A percentile compares a stretch with the other conserved stretches of the same genome.
Evolutionary conservation across 2,888 invertebrate genomes (phyloP).

Genomic region (Caenorhabditis wallacei): DNA sequence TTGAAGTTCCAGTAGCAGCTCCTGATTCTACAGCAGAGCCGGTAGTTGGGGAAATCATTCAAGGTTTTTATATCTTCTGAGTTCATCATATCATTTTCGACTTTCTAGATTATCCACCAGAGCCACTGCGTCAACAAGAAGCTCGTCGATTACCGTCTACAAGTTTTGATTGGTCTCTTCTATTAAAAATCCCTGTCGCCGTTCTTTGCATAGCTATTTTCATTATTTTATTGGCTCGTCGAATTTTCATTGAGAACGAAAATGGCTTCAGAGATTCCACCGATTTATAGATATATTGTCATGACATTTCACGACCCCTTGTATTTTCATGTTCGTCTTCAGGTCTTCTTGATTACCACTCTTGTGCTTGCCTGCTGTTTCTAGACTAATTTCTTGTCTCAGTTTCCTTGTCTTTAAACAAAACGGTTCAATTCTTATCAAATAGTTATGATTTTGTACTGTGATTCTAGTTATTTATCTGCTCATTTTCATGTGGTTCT

Average conservation of each 20-base stretch:
- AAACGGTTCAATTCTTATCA: no score
- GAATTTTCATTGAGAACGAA: conserved; percentile 33
- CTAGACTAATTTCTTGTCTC: no score
- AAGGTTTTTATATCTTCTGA: neutral
- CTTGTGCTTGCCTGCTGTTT: no score
- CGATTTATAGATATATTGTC: no score
- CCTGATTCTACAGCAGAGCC: neutral
- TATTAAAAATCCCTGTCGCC: conserved; percentile 32
- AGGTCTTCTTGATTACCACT: no score
- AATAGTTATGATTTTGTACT: no score
- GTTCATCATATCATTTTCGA: neutral
- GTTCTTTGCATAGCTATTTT: conserved; percentile 28
- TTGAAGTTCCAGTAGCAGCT: neutral
- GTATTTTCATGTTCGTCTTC: no score
- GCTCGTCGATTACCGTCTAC: conserved; percentile 22
- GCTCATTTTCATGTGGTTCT: no score
- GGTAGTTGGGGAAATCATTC: neutral
- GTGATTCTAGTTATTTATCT: no score
- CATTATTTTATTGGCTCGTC: conserved; percentile 31
- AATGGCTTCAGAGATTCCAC: no score
- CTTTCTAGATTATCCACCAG: conserved; percentile 8
- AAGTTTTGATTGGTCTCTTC: conserved; percentile 39
- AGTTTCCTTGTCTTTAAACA: no score
- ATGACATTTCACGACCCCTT: no score
- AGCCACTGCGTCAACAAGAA: conserved; percentile 4